Evolutionary conservation across 2,797 vertebrate genomes (phyloP).

Genomic region (Smutsia temminckii): DNA sequence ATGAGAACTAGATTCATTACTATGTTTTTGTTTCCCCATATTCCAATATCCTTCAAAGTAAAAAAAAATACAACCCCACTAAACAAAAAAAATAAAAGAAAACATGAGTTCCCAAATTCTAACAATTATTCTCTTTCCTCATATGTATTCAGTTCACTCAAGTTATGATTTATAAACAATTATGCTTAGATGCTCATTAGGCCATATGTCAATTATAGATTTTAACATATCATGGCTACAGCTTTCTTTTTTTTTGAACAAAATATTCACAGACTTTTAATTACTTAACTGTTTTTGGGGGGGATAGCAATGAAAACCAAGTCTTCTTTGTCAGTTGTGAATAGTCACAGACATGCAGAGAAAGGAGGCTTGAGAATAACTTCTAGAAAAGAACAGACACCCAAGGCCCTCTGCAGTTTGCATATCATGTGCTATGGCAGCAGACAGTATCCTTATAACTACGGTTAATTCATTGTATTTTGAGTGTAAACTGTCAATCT

Average conservation of each 20-base stretch:
- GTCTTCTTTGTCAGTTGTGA: not conserved
- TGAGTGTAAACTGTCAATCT: not conserved
- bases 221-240: not conserved
- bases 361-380: not conserved
- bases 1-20: not conserved
- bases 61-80: not conserved
- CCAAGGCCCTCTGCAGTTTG: accelerated
- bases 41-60: not conserved
- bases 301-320: not conserved
- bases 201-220: not conserved
- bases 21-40: not conserved
- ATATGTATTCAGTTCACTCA: not conserved
- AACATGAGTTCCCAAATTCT: not conserved
- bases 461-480: not conserved
- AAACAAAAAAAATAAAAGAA: not conserved
- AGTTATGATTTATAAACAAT: not conserved
- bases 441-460: too few relatives aligned
- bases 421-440: not conserved
- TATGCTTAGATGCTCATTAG: not conserved
- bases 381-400: not conserved
- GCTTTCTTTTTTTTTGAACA: not conserved
- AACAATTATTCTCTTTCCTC: not conserved
- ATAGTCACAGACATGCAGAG: not conserved
- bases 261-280: not conserved
- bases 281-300: not conserved